Evolutionary conservation across 64 coral and sea anemone species (phyloP).

Genomic region (Montipora capricornis): DNA sequence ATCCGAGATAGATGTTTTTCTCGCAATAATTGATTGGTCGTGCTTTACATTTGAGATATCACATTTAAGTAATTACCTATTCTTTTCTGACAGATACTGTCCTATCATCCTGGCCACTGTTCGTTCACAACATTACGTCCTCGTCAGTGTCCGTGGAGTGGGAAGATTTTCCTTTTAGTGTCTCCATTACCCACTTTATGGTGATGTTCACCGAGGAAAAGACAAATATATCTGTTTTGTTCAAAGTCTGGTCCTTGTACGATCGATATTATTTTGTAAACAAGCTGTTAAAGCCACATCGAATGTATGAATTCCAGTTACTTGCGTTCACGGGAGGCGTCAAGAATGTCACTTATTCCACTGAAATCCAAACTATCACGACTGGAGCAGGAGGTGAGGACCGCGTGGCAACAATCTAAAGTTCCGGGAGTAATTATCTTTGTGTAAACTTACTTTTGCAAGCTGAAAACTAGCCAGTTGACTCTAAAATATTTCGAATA

Average conservation of each 20-base stretch:
- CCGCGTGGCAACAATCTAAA: too few species aligned
- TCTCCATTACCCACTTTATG: neutral
- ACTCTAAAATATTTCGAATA: too few species aligned
- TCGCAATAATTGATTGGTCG: too few species aligned
- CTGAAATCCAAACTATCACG: neutral
- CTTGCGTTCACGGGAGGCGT: neutral
- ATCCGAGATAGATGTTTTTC: too few species aligned
- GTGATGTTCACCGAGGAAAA: neutral
- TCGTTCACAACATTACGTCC: neutral
- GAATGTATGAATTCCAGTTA: neutral
- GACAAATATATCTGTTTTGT: neutral
- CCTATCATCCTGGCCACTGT: neutral
- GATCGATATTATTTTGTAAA: neutral
- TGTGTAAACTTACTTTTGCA: too few species aligned
- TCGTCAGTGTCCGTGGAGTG: neutral
- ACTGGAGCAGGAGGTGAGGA: neutral
- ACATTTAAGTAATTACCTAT: neutral
- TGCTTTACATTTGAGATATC: too few species aligned
- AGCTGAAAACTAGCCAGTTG: too few species aligned
- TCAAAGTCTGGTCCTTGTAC: neutral
- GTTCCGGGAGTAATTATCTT: too few species aligned
- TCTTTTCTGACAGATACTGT: neutral
- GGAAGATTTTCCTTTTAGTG: neutral
- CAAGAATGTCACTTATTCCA: neutral
- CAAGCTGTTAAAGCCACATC: neutral